Conservation (phyloP, 2,113 vertebrate genomes). For the Kryptolebias marmoratus region DNA sequence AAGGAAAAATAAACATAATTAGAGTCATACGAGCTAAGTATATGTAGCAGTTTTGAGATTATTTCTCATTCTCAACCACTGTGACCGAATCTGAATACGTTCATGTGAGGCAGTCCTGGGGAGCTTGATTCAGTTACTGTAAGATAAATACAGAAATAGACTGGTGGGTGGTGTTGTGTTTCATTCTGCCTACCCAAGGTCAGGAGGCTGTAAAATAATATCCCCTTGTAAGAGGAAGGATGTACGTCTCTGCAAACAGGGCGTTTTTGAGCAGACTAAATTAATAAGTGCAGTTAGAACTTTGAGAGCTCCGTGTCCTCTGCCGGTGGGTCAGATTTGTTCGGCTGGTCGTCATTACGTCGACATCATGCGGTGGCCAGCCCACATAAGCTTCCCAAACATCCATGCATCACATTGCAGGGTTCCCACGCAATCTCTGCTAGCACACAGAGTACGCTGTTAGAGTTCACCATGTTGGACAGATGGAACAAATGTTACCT, state of each 20-base stretch:
- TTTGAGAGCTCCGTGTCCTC: conserved; percentile 11
- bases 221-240: conserved; percentile 66
- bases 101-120: conserved; percentile 59
- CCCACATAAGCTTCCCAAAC: conserved; percentile 11
- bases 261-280: conserved; percentile 62
- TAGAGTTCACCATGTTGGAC: background rate
- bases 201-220: conserved; percentile 77
- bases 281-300: conserved; percentile 39
- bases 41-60: conserved; percentile 38
- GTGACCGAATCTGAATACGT: conserved; percentile 51
- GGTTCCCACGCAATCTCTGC: conserved; percentile 2
- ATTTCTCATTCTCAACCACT: conserved; percentile 44
- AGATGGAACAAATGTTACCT: conserved; percentile 42
- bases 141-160: conserved; percentile 80
- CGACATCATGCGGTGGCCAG: background rate
- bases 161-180: conserved; percentile 79
- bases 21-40: conserved; percentile 20
- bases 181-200: conserved; percentile 81
- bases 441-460: background rate
- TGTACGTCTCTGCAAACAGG: conserved; percentile 70
- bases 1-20: conserved; percentile 46
- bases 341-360: conserved; percentile 31
- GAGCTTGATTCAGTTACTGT: conserved; percentile 75
- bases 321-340: conserved; percentile 4
- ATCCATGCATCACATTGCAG: conserved; percentile 7